Base-by-base conservation (phyloP, 2,113 vertebrate species). In the Sarotherodon lohbergeri region DNA sequence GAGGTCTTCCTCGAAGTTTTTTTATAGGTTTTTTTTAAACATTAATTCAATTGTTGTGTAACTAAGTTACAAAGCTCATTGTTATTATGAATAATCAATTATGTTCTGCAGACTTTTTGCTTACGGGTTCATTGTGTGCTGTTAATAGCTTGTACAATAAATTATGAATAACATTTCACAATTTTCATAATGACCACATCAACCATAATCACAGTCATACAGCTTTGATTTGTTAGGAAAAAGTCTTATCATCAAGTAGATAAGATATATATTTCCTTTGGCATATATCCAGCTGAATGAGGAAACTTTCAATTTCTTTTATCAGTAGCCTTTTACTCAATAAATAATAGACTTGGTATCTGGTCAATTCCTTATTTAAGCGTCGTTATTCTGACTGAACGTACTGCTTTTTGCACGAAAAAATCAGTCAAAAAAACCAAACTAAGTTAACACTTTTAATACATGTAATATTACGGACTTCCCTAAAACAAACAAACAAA, bases 181-280 rank as follows among this genome's bases (percentile, higher is more conserved):
- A 83, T 88, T 85, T 85, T 84, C 24, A 32, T 13, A 48, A 36
- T 82, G 54, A 61, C 84, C 78, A 4, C 48, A 52, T 63, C 9
- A 36, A 79, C 27, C n/a, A 17, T 39, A 73, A 73, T 82, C 16
- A 10, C 71, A 85, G 71, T 24, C 22, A 54, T 57, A 80, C 81
- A 85, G 32, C 17, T 83, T 78, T 86, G 82, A 81, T 87, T 81
- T 66, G 12, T 83, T 41, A 43, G 43, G 36, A 39, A 83, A 89
- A 87, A 78, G 85, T 86, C 82, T 54, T 87, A 78, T 78, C 73
- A 34, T 52, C 1, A 32, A 13, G 11, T 39, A 56, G 89, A 89
- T 90, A 84, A 91, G 82, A 85, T 82, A 36, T 6, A 17, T 85
- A 59, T 90, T 85, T 90, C 27, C 52, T 61, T 13, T 89, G 89